Base-by-base conservation (phyloP, 1,140 invertebrate genomes). In the Epicauta chinensis region DNA sequence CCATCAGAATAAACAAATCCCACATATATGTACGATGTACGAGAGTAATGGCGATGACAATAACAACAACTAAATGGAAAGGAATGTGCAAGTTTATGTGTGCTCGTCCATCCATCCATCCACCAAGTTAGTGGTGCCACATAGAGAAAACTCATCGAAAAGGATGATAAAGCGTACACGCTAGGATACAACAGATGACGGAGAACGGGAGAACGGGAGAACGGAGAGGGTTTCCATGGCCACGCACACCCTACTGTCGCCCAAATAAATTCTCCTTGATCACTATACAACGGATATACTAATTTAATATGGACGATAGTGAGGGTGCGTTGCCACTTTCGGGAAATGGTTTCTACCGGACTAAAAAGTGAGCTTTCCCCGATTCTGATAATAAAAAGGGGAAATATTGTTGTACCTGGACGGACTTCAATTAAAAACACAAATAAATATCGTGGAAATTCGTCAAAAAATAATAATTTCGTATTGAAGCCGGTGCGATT, bases 201-300 rank as follows among this genome's bases (percentile, higher is more conserved):
- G 51, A 34, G 36, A 16, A 47, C 23, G 23, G n/a, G n/a, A n/a
- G n/a, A n/a, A 23, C 23, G 23, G 7, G 23, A 23, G 23, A 23
- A 1, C 23, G 23, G 48, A 51, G 55, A 57, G 58, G 45, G 58
- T 60, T 60, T 53, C 58, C 58, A 60, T 60, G 58, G 58, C 47
- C 54, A 60, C 58, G 58, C 45, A 35, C 41, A 29, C 52, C 34
- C 42, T 46, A 17, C n/a, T 37, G 43, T 41, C 29, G 36, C 3
- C 43, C 54, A 44, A 34, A 47, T 37, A 31, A 54, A 29, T 41
- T 13, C 16, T 47, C 32, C 12, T 29, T 32, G 29, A 10, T 32
- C 10, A n/a, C 12, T 12, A 13, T 50, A 23, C 10, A 15, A n/a
- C 16, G 45, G 47, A 53, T 36, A 17, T 31, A 38, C 32, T 31